phyloP scores from a whole-genome alignment of 2,888 invertebrate species.

The Helobdella robusta region DNA sequence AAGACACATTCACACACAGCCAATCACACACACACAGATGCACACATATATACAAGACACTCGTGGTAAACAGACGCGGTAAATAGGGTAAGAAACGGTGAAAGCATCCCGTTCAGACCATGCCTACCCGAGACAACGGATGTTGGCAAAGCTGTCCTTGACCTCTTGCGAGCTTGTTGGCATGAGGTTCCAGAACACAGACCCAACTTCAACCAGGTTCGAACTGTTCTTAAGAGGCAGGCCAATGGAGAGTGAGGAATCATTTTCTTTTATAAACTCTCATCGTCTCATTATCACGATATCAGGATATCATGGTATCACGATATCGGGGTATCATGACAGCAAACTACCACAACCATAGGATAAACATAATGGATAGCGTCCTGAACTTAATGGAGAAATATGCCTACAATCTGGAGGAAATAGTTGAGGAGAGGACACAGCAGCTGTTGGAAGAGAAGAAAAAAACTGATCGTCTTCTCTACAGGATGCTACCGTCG shows the following conservation, averaged over 20 bases:
- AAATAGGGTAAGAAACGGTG: constrained; percentile 35
- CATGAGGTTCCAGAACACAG: constrained; percentile 36
- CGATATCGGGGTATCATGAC: no score
- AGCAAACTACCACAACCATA: background rate
- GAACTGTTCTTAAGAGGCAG: constrained; percentile 35
- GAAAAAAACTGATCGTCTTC: constrained; percentile 44
- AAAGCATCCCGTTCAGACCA: constrained; percentile 35
- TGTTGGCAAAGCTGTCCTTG: constrained; percentile 29
- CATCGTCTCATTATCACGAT: no score
- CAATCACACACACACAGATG: no score
- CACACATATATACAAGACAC: no score
- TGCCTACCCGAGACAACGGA: constrained; percentile 26
- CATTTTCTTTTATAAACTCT: no score
- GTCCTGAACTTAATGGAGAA: constrained; percentile 33
- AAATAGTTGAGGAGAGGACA: constrained; percentile 43
- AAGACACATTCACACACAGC: no score
- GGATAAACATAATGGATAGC: constrained; percentile 33
- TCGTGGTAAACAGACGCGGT: constrained; percentile 35
- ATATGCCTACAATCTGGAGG: constrained; percentile 44
- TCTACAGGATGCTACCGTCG: constrained; percentile 45
- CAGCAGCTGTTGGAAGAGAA: constrained; percentile 45
- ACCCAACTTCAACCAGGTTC: constrained; percentile 37
- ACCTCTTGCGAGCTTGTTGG: constrained; percentile 35
- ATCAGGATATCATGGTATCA: no score
- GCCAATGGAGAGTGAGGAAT: constrained; percentile 39